A percentile compares a stretch with the other conserved stretches of the same genome.
Evolutionary conservation across 35 echinoderm and acorn worm genomes (phyloP).

Genomic region (Ophiothrix spiculata): DNA sequence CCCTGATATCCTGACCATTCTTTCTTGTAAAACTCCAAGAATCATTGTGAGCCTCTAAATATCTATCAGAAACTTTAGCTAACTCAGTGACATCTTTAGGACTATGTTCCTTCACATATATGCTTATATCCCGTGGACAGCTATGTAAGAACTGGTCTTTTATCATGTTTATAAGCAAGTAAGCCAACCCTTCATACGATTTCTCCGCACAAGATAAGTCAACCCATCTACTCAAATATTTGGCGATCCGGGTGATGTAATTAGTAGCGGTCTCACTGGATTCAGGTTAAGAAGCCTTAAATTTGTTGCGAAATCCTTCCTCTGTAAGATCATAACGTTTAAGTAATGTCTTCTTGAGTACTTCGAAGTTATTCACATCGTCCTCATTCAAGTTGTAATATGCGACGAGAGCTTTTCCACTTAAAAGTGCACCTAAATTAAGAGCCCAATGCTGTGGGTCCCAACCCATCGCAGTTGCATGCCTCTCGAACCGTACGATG

Average conservation of each 20-base stretch:
- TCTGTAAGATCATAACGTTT: constrained; percentile 15
- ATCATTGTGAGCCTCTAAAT: constrained; percentile 1
- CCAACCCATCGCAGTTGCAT: constrained; percentile 17
- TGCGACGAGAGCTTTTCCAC: constrained; percentile 29
- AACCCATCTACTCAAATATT: background rate
- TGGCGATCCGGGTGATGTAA: background rate
- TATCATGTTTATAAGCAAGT: too few species aligned
- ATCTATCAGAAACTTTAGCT: background rate
- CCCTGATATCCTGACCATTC: background rate
- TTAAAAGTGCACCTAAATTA: constrained; percentile 20
- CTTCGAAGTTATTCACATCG: background rate
- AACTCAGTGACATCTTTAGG: background rate
- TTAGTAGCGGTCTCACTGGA: constrained; percentile 13
- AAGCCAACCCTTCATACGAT: background rate
- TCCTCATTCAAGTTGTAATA: background rate
- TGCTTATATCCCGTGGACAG: background rate
- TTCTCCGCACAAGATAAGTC: background rate
- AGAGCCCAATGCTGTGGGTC: constrained; percentile 26
- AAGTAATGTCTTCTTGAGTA: background rate
- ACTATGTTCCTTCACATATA: constrained; percentile 14
- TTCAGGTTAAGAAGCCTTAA: constrained; percentile 6
- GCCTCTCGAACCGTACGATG: constrained; percentile 32
- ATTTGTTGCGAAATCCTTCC: constrained; percentile 18
- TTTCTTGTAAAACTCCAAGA: background rate
- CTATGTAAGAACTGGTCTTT: constrained; percentile 15